Base-by-base conservation (phyloP, 1,140 invertebrate species). In the Drosophila nigromelanica region DNA sequence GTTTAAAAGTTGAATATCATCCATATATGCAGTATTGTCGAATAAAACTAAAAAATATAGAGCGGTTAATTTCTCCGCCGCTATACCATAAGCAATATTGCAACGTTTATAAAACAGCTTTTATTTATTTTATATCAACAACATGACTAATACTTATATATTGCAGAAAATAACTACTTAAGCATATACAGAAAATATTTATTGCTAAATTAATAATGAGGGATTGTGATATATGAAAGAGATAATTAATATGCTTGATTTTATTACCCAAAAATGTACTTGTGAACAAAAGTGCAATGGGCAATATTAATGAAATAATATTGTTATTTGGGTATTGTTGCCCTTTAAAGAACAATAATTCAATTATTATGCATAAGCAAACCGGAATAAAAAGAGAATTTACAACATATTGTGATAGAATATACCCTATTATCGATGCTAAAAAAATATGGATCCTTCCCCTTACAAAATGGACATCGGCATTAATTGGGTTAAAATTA, bases 121-220 rank as follows among this genome's bases (percentile, higher is more conserved):
- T 27, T 27, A 5, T 27, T 27, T 27, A 27, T 27, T 75, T 75
- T 4, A 75, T 52, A 15, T 51, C 35, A 15, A 59, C 67, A 45
- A 59, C 7, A 59, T 71, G 54, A 47, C 21, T 64, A 45, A 33
- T 15, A 42, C 35, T 59, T 4, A 63, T 11, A 14, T 45, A 47
- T 42, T 54, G 60, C 12, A 47, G 51, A 5, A 70, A 39, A 33
- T 12, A 48, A 18, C 67, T 63, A 40, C 39, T 43, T 35, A 64
- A 7, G 14, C 72, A 71, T 40, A 71, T 52, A 54, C 67, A 63
- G n/a, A 75, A 75, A 30, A 75, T 59, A 24, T 51, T 71, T 14
- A 75, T 37, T 39, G 67, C 72, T 12, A 75, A 27, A 63, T 58
- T 70, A 8, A 47, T 40, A 3, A 63, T 42, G 1, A 75, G 33